Evolutionary conservation across 53 echinoderm and acorn worm species (phyloP), one percentile per base, ranked within the genome.

Genomic region (Luidia sarsii): DNA sequence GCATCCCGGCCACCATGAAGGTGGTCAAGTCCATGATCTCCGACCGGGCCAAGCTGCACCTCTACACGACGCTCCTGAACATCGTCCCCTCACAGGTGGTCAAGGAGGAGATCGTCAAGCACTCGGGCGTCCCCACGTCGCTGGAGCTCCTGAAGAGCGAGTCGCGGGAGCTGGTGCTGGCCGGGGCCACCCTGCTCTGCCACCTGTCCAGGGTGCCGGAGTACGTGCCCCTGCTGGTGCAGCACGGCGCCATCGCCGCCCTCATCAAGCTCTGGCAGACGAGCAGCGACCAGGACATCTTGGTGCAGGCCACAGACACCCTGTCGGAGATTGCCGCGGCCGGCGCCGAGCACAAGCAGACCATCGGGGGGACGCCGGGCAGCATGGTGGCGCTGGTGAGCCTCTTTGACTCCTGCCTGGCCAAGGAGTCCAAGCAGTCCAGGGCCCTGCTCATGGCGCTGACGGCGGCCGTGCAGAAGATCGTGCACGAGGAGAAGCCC

Each of bases 201-300:
- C 89, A 84, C 51, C 71, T 96, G 4, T 72, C 93, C 21, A 86
- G 33, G 18, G 89, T 94, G 9, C 65, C 70, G 65, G 85, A 89
- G 2, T 89, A 86, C 50, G 84, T 96, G 10, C 83, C 86, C 31
- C 52, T 57, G 27, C 33, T 93, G 52, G 91, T 94, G 20, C 43
- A 80, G 28, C 80, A 88, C 70, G 93, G 90, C 25, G 93, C 91
- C 21, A 87, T 96, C 34, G 66, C 83, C 11, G 74, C 67, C 3
- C 28, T 93, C n/a, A 88, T 94, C 16, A 93, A 96, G 64, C 59
- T 96, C 24, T 96, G 97, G 88, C 91, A 94, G 66, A 83, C 83
- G 1, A 86, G 83, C 48, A 80, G 65, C 35, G 94, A 96, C 55
- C 61, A 70, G 52, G 60, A 93, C 4, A 77, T 96, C 39, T 80